Percentiles rank a stretch among this genome's conserved stretches.
phyloP scores from a whole-genome alignment of 2,888 invertebrate genomes.

The Melangyna quadrimaculata region DNA sequence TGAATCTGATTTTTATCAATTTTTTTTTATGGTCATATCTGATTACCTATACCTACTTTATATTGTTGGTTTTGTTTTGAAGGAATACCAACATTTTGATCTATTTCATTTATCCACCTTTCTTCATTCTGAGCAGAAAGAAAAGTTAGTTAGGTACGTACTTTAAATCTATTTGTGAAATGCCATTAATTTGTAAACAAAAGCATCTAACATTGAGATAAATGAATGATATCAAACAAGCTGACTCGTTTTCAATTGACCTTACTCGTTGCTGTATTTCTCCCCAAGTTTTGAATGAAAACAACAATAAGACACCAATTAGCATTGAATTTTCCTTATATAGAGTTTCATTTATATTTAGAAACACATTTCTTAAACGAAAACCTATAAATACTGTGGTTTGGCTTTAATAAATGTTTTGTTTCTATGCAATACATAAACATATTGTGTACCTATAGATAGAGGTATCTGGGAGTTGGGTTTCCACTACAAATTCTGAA shows the following conservation, averaged over 20 bases:
- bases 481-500: neutral
- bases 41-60: too few relatives aligned
- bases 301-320: conserved; percentile 6
- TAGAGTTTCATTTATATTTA: neutral
- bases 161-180: neutral
- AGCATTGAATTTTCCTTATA: neutral
- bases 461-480: neutral
- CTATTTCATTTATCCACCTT: neutral
- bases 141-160: neutral
- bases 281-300: neutral
- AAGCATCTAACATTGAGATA: neutral
- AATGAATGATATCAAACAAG: neutral
- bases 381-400: neutral
- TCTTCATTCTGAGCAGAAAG: neutral
- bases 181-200: neutral
- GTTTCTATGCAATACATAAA: neutral
- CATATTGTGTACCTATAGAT: too few relatives aligned
- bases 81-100: neutral
- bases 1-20: neutral
- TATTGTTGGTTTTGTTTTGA: neutral
- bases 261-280: too few relatives aligned
- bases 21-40: neutral
- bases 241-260: neutral
- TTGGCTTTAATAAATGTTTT: neutral
- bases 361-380: neutral